A percentile compares a stretch with the other conserved stretches of the same genome.
These are phyloP conservation scores for Sitta europaea DNA, from an alignment of 2,113 vertebrate genomes.

Conservation along the genomic window DNA sequence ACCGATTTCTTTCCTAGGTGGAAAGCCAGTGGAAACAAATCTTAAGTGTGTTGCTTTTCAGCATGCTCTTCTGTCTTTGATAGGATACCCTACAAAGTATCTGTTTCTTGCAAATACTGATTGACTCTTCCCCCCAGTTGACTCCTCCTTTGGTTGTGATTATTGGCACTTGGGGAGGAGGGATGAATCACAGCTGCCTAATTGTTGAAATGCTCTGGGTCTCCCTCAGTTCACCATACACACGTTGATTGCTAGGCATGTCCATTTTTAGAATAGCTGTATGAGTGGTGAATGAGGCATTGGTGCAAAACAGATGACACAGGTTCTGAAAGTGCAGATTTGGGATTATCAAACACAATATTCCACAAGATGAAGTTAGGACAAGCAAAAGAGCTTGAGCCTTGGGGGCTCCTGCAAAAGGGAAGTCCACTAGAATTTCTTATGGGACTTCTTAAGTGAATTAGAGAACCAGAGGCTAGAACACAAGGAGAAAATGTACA, in stretches of 20 bases:
- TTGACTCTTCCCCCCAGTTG: not conserved
- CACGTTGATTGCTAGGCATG: not conserved
- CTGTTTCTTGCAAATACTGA: rapidly evolving
- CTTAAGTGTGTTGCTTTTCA: not conserved
- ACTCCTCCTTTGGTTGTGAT: not conserved
- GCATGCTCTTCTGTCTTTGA: not conserved
- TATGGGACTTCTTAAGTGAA: not conserved
- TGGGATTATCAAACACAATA: not conserved
- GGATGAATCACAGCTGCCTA: not conserved
- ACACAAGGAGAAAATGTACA: not conserved
- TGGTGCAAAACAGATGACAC: not conserved
- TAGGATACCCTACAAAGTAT: not conserved
- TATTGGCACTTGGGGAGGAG: rapidly evolving
- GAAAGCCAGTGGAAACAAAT: not conserved
- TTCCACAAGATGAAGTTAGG: not conserved
- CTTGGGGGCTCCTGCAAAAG: not conserved
- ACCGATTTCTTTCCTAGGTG: rapidly evolving
- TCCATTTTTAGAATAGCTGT: not conserved
- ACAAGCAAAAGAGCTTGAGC: not conserved
- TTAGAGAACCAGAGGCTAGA: not conserved
- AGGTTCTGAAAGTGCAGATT: not conserved
- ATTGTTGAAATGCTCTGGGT: not conserved
- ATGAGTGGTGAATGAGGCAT: not conserved
- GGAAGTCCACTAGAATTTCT: not conserved
- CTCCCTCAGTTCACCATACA: not conserved